These are phyloP conservation scores for Homarus gammarus DNA, from an alignment of 2,888 invertebrate genomes.

Conservation along the genomic window DNA sequence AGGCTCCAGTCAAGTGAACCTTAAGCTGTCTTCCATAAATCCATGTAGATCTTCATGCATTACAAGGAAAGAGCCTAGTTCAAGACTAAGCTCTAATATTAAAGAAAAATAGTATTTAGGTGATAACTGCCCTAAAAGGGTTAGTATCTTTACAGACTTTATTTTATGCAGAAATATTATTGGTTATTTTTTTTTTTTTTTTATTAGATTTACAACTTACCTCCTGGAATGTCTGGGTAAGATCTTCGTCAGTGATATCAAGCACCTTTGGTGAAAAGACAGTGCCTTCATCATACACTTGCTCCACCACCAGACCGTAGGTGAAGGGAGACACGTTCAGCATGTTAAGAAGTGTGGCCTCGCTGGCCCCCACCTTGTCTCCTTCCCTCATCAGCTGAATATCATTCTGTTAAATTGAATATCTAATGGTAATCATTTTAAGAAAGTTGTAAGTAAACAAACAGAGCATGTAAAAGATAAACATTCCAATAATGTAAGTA, in stretches of 20 bases:
- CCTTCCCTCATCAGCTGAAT: constrained; percentile 86
- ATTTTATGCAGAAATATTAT: too few relatives aligned
- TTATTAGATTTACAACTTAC: constrained; percentile 79
- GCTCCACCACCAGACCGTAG: constrained; percentile 94
- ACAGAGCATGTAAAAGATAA: neutral
- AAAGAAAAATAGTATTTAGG: too few relatives aligned
- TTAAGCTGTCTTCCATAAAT: neutral
- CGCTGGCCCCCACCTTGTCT: constrained; percentile 99
- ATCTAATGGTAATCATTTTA: neutral
- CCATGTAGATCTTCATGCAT: too few relatives aligned
- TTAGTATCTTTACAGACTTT: too few relatives aligned
- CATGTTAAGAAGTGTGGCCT: constrained; percentile 99
- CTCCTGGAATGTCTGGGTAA: constrained; percentile 92
- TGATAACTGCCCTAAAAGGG: too few relatives aligned
- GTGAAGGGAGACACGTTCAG: constrained; percentile 99
- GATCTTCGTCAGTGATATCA: constrained; percentile 98
- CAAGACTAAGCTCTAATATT: too few relatives aligned
- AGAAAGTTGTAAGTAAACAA: too few relatives aligned
- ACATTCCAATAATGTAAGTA: too few relatives aligned
- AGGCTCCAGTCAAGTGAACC: neutral
- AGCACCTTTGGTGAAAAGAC: constrained; percentile 97
- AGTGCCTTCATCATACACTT: constrained; percentile 99
- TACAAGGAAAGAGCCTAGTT: neutral
- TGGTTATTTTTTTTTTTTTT: too few relatives aligned
- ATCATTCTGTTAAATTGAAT: constrained; percentile 80